A percentile compares a stretch with the other conserved stretches of the same genome.
Conservation (phyloP, 2,888 invertebrate species). For the Diachrysia chrysitis region DNA sequence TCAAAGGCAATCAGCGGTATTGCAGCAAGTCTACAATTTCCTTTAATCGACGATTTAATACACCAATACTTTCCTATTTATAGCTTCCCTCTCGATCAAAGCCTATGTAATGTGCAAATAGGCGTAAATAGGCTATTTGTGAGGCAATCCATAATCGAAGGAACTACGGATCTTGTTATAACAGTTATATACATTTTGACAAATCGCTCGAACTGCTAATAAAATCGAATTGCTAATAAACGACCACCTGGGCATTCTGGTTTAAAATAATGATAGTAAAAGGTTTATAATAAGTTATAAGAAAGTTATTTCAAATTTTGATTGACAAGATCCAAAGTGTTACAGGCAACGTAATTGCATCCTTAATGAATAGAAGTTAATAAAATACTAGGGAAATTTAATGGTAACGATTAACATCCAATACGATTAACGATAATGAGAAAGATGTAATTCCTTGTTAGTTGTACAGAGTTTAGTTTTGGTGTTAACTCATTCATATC, state of each 20-base stretch:
- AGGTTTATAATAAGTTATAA: no score
- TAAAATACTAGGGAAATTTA: no score
- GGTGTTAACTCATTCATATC: background rate
- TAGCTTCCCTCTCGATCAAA: constrained; percentile 8
- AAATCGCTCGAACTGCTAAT: constrained; percentile 45
- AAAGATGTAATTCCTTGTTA: no score
- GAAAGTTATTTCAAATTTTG: background rate
- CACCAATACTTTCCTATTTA: constrained; percentile 12
- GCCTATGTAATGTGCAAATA: constrained; percentile 23
- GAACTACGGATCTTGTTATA: constrained; percentile 14
- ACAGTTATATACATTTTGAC: constrained; percentile 39
- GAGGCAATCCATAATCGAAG: constrained; percentile 14
- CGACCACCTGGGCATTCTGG: constrained; percentile 25
- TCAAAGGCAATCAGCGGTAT: constrained; percentile 23
- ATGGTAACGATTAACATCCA: no score
- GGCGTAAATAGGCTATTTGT: constrained; percentile 32
- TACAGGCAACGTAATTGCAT: no score
- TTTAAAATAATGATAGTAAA: no score
- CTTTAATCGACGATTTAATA: constrained; percentile 5
- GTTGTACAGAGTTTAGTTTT: background rate
- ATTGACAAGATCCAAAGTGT: no score
- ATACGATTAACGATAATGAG: no score
- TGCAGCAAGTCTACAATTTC: constrained; percentile 12
- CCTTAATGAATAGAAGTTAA: no score
- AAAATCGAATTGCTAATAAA: constrained; percentile 36